A percentile compares a stretch with the other conserved stretches of the same genome.
Evolutionary conservation across 1,140 invertebrate species (phyloP).

Genomic region (Steinernema feltiae): DNA sequence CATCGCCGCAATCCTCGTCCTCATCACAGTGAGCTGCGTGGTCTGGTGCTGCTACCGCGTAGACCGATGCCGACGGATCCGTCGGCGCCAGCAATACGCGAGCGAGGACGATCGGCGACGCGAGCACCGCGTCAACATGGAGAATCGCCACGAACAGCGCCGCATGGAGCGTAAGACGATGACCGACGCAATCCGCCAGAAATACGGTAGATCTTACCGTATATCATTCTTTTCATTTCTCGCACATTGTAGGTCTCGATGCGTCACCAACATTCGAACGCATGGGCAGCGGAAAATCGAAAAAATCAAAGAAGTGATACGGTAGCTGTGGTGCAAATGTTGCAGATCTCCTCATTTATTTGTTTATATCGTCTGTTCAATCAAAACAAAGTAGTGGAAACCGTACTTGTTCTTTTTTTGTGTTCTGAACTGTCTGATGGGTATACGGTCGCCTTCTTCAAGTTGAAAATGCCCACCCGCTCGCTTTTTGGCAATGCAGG

Average conservation of each 20-base stretch:
- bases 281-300: neutral
- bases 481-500: too few relatives aligned
- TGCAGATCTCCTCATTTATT: too few relatives aligned
- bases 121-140: neutral
- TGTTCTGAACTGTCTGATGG: too few relatives aligned
- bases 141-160: neutral
- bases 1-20: neutral
- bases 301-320: neutral
- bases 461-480: too few relatives aligned
- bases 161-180: constrained; percentile 1
- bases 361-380: too few relatives aligned
- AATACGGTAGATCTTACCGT: constrained; percentile 15
- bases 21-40: neutral
- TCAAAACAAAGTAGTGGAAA: too few relatives aligned
- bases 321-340: neutral
- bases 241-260: neutral
- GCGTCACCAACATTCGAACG: neutral
- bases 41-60: constrained; percentile 5
- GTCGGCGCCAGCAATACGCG: neutral
- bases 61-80: neutral
- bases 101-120: neutral
- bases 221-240: too few relatives aligned
- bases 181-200: neutral
- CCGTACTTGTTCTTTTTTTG: too few relatives aligned
- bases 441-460: too few relatives aligned